Base-by-base conservation (phyloP, 64 coral and sea anemone species). In the Montipora sp. region DNA sequence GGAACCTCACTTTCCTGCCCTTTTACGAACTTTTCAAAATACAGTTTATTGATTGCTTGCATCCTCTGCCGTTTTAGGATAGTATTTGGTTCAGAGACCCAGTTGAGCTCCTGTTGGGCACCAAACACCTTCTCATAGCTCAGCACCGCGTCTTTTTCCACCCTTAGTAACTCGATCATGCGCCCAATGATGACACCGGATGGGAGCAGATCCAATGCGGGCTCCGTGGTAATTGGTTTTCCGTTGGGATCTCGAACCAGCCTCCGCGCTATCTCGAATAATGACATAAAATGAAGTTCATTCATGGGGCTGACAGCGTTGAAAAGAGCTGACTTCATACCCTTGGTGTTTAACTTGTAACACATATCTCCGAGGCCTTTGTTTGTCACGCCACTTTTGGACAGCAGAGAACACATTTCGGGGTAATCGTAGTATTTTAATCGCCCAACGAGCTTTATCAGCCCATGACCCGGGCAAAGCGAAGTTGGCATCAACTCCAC, bases 251-350 rank as follows among this genome's bases (percentile, higher is more conserved):
- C 95, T 72, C 95, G 92, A 24, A 98, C 95, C 87, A 98, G 89
- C 76, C 95, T 91, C 75, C 89, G 77, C 13, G 95, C 95, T 10
- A 98, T 66, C 24, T 98, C 95, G 67, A 98, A 98, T 9, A 98
- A 77, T 45, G 92, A 7, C 95, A 98, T 98, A 59, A 98, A 98
- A 77, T 98, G 95, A 2, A 98, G 73, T 86, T 98, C 95, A 43
- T 98, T 98, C 92, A 98, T 98, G 5, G 95, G 95, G 76, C 95
- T 98, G 8, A 98, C 94, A 7, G 92, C 87, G 50, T 98, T 98
- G 14, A 92, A 92, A 87, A 98, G 88, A 23, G 95, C 95, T 65
- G 95, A 98, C 69, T 92, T 98, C 70, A 98, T 90, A 0, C 95
- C 95, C 13, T 88, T 87, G 7, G 92, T 98, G 84, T 98, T 98